phyloP scores from a whole-genome alignment of 2,797 vertebrate genomes.

The Oryzias dopingdopingensis region DNA sequence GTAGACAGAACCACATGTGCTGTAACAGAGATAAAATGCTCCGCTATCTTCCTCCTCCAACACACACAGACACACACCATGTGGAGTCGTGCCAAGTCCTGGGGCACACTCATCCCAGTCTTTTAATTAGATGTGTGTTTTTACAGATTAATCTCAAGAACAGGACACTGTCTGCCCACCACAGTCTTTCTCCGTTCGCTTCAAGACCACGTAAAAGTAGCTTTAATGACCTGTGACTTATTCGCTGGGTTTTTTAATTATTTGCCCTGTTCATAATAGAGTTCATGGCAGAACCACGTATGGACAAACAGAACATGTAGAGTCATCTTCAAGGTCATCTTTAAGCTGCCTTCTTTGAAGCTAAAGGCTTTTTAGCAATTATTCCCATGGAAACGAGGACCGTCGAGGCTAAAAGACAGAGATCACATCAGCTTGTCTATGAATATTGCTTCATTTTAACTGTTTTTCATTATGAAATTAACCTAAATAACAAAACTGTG shows the following conservation, averaged over 20 bases:
- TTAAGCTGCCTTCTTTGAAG: background rate
- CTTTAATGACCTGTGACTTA: slow-evolving; percentile 45
- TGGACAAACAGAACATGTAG: background rate
- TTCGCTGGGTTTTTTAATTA: slow-evolving; percentile 35
- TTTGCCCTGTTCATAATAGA: slow-evolving; percentile 13
- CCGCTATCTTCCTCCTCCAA: slow-evolving; percentile 4
- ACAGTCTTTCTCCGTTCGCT: slow-evolving; percentile 37
- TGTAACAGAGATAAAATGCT: slow-evolving; percentile 59
- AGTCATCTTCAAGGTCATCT: slow-evolving; percentile 11
- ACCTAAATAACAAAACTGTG: no score
- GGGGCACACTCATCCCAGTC: slow-evolving; percentile 50
- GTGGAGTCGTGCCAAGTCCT: slow-evolving; percentile 40
- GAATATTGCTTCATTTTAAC: background rate
- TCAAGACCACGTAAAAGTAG: slow-evolving; percentile 28
- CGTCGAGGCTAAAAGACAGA: background rate
- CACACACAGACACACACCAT: slow-evolving; percentile 14
- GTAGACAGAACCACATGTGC: slow-evolving; percentile 48
- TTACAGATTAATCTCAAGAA: slow-evolving; percentile 61
- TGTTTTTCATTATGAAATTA: background rate
- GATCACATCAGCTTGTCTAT: background rate
- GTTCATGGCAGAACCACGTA: background rate
- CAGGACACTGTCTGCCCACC: slow-evolving; percentile 49
- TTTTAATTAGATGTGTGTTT: slow-evolving; percentile 71
- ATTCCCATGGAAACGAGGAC: slow-evolving; percentile 5
- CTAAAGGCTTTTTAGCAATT: slow-evolving; percentile 8